Conservation (phyloP, 2,113 vertebrate genomes). For the Hippocampus abdominalis region DNA sequence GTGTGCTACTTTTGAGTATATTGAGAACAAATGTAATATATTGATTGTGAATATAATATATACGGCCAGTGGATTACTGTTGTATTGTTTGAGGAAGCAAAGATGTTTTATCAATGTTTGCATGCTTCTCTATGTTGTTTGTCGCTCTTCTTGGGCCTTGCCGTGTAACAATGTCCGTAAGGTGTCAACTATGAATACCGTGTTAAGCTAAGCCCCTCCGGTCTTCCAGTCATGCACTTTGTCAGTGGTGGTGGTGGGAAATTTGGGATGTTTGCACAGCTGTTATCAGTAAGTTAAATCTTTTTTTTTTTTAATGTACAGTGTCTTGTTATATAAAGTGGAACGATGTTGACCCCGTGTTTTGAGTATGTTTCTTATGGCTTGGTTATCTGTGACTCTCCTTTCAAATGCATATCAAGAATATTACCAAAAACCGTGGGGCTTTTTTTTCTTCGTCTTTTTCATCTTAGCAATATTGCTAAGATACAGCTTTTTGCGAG, state of each 20-base stretch:
- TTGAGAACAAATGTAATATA: slow-evolving; percentile 72
- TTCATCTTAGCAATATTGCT: no score
- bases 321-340: slow-evolving; percentile 50
- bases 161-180: slow-evolving; percentile 42
- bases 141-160: slow-evolving; percentile 51
- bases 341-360: slow-evolving; percentile 44
- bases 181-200: slow-evolving; percentile 34
- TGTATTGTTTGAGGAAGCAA: slow-evolving; percentile 50
- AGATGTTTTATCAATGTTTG: slow-evolving; percentile 43
- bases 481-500: no score
- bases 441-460: no score
- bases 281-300: slow-evolving; percentile 47
- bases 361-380: slow-evolving; percentile 25
- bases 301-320: slow-evolving; percentile 49
- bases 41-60: slow-evolving; percentile 72
- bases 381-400: slow-evolving; percentile 15
- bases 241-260: slow-evolving; percentile 57
- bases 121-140: slow-evolving; percentile 55
- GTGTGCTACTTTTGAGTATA: slow-evolving; percentile 43
- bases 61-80: slow-evolving; percentile 53
- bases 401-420: no score
- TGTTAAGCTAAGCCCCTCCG: slow-evolving; percentile 54
- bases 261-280: slow-evolving; percentile 62
- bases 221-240: slow-evolving; percentile 72
- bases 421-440: no score